Conservation (phyloP, 2,888 invertebrate genomes). For the Drosophila mimetica region DNA sequence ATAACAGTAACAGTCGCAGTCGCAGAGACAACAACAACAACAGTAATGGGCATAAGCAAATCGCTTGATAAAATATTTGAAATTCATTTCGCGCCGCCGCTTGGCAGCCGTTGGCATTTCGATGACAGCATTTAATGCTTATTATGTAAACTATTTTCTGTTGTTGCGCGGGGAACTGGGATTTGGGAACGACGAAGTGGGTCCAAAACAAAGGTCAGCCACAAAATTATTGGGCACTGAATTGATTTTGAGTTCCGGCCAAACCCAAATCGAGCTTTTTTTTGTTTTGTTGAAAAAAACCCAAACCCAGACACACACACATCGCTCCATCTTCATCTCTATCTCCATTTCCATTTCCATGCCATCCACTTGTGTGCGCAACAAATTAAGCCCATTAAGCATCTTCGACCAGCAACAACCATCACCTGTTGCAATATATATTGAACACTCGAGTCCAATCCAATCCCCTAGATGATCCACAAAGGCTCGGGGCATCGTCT, state of each 20-base stretch:
- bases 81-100: slow-evolving; percentile 67
- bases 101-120: slow-evolving; percentile 64
- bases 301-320: slow-evolving; percentile 7
- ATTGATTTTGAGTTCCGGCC: slow-evolving; percentile 66
- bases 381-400: slow-evolving; percentile 54
- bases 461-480: slow-evolving; percentile 27
- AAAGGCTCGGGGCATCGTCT: slow-evolving; percentile 16
- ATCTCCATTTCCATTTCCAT: neutral
- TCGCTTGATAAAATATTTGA: slow-evolving; percentile 69
- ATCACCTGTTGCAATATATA: slow-evolving; percentile 56
- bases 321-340: neutral
- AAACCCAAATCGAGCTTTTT: slow-evolving; percentile 56
- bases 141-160: slow-evolving; percentile 58
- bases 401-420: slow-evolving; percentile 26
- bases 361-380: slow-evolving; percentile 23
- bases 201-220: slow-evolving; percentile 42
- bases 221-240: slow-evolving; percentile 32
- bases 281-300: slow-evolving; percentile 17
- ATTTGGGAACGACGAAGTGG: neutral
- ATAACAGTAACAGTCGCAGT: slow-evolving; percentile 6
- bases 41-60: slow-evolving; percentile 50
- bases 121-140: slow-evolving; percentile 76
- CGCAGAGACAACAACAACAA: slow-evolving; percentile 18
- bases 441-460: slow-evolving; percentile 24
- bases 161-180: neutral